These are phyloP conservation scores for Xenopus petersii DNA, from an alignment of 2,797 vertebrate genomes.

Conservation along the genomic window DNA sequence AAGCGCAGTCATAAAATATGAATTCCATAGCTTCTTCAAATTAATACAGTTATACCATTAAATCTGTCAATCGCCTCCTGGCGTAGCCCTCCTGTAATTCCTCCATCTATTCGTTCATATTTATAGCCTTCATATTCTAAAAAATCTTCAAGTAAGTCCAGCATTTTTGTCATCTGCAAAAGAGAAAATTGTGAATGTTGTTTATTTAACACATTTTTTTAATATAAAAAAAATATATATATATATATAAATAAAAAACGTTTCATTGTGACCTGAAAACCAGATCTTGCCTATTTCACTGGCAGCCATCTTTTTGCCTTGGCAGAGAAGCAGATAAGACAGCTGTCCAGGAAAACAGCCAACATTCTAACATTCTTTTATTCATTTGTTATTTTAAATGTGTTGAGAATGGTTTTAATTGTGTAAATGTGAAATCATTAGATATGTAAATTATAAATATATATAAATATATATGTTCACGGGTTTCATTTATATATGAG, in stretches of 20 bases:
- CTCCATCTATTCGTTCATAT: constrained; percentile 92
- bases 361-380: background rate
- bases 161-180: constrained; percentile 96
- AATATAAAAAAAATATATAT: background rate
- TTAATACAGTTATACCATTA: constrained; percentile 73
- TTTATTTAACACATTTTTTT: background rate
- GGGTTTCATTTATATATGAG: no score
- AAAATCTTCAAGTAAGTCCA: constrained; percentile 95
- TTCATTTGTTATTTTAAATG: background rate
- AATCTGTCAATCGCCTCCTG: constrained; percentile 98
- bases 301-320: background rate
- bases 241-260: background rate
- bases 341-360: background rate
- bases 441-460: no score
- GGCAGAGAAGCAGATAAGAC: constrained; percentile 1
- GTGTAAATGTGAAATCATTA: background rate
- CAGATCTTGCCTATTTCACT: background rate
- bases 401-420: background rate
- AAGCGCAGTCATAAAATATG: no score
- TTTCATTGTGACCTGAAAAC: background rate
- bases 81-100: constrained; percentile 89
- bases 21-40: background rate
- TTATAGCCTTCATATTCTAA: constrained; percentile 96
- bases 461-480: no score
- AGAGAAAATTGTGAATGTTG: background rate